These are phyloP conservation scores for Uloborus plumipes DNA, from an alignment of 2,888 invertebrate genomes.

Conservation along the genomic window DNA sequence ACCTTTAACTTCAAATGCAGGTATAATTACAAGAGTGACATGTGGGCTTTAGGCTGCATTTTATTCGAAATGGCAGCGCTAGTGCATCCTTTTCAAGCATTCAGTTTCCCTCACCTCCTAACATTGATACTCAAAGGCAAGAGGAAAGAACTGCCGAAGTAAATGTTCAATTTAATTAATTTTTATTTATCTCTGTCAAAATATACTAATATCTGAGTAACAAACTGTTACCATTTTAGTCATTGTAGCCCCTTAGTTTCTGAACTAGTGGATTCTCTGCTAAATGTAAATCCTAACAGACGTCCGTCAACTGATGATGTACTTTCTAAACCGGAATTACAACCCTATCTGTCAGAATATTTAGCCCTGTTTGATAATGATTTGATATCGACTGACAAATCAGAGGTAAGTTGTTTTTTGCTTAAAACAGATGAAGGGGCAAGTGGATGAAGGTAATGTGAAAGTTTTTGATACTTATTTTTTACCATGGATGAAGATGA, in stretches of 20 bases:
- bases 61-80: conserved; percentile 73
- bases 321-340: conserved; percentile 23
- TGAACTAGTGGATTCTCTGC: conserved; percentile 17
- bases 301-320: conserved; percentile 50
- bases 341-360: conserved; percentile 23
- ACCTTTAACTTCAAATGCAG: conserved; percentile 3
- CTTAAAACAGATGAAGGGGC: no score
- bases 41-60: conserved; percentile 75
- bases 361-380: no score
- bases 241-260: conserved; percentile 16
- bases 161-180: not conserved
- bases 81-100: conserved; percentile 73
- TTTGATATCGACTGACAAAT: no score
- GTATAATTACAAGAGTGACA: conserved; percentile 74
- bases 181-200: not conserved
- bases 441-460: no score
- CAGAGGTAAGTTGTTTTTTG: not conserved
- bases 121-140: conserved; percentile 73
- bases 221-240: conserved; percentile 8
- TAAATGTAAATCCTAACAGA: conserved; percentile 21
- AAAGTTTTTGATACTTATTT: no score
- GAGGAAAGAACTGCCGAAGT: conserved; percentile 68
- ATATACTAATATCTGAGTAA: not conserved
- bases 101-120: conserved; percentile 73
- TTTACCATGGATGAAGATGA: no score